phyloP scores from a whole-genome alignment of 2,113 vertebrate genomes.

The Theristicus caerulescens region DNA sequence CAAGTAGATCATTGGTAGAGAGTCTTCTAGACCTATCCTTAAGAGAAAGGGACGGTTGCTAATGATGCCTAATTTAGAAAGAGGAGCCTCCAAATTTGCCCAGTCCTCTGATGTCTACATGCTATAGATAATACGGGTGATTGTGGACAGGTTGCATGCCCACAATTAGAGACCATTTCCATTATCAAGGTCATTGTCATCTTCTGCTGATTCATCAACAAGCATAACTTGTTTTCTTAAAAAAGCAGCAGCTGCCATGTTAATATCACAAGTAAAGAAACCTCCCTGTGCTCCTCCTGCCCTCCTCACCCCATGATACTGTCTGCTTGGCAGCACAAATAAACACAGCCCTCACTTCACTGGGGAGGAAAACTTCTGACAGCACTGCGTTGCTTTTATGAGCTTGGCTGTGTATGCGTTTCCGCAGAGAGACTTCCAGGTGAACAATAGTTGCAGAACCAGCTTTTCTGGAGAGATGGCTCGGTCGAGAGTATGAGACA shows the following conservation, averaged over 20 bases:
- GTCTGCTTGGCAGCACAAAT: neutral
- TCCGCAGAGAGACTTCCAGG: neutral
- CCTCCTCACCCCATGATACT: neutral
- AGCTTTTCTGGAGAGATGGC: neutral
- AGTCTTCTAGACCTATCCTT: neutral
- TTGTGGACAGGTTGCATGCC: neutral
- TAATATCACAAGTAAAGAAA: neutral
- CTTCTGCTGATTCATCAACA: neutral
- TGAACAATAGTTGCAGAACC: neutral
- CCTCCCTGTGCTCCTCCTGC: neutral
- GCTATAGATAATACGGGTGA: neutral
- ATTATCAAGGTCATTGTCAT: neutral
- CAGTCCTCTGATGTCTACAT: neutral
- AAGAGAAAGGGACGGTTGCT: neutral
- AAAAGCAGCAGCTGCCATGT: neutral
- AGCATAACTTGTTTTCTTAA: neutral
- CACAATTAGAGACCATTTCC: neutral
- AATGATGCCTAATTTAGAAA: neutral
- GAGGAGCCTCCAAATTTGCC: neutral
- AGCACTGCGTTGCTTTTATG: neutral
- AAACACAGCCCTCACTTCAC: neutral
- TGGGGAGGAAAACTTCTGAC: neutral
- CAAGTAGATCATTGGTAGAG: neutral
- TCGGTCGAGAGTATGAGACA: accelerated
- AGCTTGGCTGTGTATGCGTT: neutral